A percentile compares a stretch with the other conserved stretches of the same genome.
phyloP scores from a whole-genome alignment of 2,888 invertebrate species.

The Galerucella pusilla region DNA sequence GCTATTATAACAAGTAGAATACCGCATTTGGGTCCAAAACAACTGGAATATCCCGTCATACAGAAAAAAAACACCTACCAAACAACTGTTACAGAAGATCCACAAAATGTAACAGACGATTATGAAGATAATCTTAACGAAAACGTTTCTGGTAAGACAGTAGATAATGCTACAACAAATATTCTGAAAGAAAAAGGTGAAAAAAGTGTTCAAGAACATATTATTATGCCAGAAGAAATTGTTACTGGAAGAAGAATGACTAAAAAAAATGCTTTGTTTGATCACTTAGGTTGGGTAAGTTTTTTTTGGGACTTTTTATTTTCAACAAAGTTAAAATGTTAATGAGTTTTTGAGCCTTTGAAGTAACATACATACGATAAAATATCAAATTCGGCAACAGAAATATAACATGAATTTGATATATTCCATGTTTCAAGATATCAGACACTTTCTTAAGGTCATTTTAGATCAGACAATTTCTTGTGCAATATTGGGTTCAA shows the following conservation, averaged over 20 bases:
- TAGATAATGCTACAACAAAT: not conserved
- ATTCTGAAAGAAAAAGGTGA: not conserved
- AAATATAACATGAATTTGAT: no score
- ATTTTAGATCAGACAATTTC: no score
- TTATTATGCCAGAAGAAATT: not conserved
- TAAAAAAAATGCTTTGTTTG: not conserved
- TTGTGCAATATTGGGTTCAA: no score
- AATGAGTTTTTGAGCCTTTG: no score
- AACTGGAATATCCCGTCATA: constrained; percentile 5
- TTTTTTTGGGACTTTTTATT: no score
- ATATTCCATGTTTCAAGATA: no score
- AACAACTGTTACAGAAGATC: constrained; percentile 5
- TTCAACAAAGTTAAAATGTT: no score
- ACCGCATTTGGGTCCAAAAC: not conserved
- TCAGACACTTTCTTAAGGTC: no score
- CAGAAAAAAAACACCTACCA: not conserved
- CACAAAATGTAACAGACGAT: not conserved
- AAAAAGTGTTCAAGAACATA: not conserved
- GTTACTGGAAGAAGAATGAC: not conserved
- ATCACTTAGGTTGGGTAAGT: no score
- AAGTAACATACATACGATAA: no score
- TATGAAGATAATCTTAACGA: not conserved
- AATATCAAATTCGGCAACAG: no score
- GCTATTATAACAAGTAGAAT: constrained; percentile 2
- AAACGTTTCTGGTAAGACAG: not conserved